phyloP scores from a whole-genome alignment of 2,797 vertebrate species.

The Manis javanica region DNA sequence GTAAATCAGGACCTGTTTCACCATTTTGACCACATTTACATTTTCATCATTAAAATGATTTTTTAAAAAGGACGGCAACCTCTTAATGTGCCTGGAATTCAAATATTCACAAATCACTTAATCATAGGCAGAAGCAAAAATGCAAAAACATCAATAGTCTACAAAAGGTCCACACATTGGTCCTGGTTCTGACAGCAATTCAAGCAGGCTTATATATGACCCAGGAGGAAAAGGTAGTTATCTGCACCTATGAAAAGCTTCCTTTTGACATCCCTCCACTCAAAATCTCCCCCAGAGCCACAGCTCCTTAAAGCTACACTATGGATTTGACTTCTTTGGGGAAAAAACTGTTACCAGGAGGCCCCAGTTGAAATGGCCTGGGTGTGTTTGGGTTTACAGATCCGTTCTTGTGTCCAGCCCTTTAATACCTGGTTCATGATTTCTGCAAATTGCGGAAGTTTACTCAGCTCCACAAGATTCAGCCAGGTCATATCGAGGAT shows the following conservation, averaged over 20 bases:
- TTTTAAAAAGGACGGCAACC: neutral
- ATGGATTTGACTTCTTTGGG: too few species aligned
- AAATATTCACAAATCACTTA: neutral
- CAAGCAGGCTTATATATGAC: neutral
- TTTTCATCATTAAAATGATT: neutral
- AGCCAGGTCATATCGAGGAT: slow-evolving; percentile 92
- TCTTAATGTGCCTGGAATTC: neutral
- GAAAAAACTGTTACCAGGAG: neutral
- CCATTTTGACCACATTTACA: neutral
- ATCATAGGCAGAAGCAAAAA: neutral
- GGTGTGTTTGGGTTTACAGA: neutral
- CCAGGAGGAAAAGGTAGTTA: neutral
- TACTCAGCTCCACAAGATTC: slow-evolving; percentile 91
- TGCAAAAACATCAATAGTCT: neutral
- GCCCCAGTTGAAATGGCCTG: neutral
- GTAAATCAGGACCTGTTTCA: neutral
- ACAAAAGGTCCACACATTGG: neutral
- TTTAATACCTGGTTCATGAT: slow-evolving; percentile 89
- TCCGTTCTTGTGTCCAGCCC: neutral
- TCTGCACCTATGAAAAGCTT: neutral
- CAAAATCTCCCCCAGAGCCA: neutral
- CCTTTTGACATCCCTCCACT: neutral
- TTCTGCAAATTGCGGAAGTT: slow-evolving; percentile 88
- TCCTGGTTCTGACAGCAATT: neutral
- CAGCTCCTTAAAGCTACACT: neutral